phyloP scores from a whole-genome alignment of 37 sponge, comb jelly and placozoan genomes.

The Chondrosia reniformis region DNA sequence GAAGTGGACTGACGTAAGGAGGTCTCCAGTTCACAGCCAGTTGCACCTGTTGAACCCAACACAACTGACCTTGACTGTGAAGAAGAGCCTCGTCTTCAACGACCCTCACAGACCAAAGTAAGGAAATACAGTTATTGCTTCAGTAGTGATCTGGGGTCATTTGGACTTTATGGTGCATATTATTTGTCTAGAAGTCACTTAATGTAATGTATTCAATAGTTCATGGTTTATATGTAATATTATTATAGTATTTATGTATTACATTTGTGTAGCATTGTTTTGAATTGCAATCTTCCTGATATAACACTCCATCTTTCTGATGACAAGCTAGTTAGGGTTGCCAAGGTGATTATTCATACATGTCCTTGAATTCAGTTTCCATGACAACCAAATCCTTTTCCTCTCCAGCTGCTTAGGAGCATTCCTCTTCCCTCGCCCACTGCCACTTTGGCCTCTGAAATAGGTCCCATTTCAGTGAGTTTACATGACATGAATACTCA shows the following conservation, averaged over 20 bases:
- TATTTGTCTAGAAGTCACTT: too few species aligned
- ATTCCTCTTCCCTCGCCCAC: constrained; percentile 70
- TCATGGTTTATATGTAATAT: too few species aligned
- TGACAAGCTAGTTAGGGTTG: constrained; percentile 47
- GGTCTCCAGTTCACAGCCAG: constrained; percentile 6
- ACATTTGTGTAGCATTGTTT: constrained; percentile 29
- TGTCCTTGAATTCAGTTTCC: background rate
- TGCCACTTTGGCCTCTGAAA: too few species aligned
- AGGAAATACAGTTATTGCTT: background rate
- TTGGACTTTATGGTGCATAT: too few species aligned
- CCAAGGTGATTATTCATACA: constrained; percentile 30
- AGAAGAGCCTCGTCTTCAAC: constrained; percentile 71
- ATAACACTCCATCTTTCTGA: constrained; percentile 56
- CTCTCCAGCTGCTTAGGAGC: constrained; percentile 47
- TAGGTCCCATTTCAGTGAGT: too few species aligned
- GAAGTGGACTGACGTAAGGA: constrained; percentile 44
- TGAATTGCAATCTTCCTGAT: constrained; percentile 41
- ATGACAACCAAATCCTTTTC: background rate
- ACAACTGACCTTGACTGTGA: constrained; percentile 39
- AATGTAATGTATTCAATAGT: too few species aligned
- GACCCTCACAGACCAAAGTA: constrained; percentile 62
- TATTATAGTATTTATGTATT: background rate
- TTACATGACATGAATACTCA: too few species aligned
- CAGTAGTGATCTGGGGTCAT: too few species aligned
- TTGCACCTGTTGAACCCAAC: constrained; percentile 53